Evolutionary conservation across 2,113 vertebrate species (phyloP).

Genomic region (Silurus asotus): DNA sequence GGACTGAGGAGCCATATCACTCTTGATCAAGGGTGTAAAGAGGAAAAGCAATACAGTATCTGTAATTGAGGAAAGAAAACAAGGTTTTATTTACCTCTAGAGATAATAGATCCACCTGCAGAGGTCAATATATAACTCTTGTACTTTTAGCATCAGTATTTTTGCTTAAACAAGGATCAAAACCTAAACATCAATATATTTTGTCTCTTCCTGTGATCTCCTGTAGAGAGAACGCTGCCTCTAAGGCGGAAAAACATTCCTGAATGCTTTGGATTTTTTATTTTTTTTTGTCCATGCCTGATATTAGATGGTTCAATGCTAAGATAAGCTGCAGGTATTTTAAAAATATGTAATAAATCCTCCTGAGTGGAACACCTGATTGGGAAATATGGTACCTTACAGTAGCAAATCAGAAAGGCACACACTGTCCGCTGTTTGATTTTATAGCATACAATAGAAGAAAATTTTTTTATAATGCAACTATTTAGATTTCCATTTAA

Average conservation of each 20-base stretch:
- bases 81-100: constrained; percentile 34
- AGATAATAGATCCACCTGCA: constrained; percentile 40
- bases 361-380: not conserved
- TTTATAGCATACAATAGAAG: not conserved
- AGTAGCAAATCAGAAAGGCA: not conserved
- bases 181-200: not conserved
- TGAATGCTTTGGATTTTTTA: not conserved
- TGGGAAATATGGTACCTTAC: not conserved
- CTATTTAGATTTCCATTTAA: not conserved
- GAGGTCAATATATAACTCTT: constrained; percentile 46
- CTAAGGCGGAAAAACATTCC: not conserved
- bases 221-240: not conserved
- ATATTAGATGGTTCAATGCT: not conserved
- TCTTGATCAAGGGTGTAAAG: constrained; percentile 64
- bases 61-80: constrained; percentile 74
- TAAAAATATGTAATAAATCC: not conserved
- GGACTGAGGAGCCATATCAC: constrained; percentile 67
- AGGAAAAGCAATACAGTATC: constrained; percentile 67
- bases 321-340: not conserved
- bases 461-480: not conserved
- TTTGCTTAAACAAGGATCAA: not conserved
- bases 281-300: too few species aligned
- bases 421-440: not conserved
- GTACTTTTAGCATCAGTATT: too few species aligned
- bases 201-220: too few species aligned